Base-by-base conservation (phyloP, 2,888 invertebrate species). In the Oscheius sp. region DNA sequence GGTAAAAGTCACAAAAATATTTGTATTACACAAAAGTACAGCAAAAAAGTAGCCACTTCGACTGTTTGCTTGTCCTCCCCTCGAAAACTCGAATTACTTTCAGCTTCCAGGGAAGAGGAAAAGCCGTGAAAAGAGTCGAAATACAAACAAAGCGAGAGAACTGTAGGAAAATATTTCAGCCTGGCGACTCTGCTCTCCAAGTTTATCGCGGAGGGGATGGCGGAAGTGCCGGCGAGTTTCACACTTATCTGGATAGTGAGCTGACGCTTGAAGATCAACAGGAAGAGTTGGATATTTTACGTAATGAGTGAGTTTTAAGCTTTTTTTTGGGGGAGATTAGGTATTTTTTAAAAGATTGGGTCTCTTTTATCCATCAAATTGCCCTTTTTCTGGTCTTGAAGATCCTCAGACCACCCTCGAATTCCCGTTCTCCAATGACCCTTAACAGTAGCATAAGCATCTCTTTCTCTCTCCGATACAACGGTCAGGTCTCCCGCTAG, bases 121-220 rank as follows among this genome's bases (percentile, higher is more conserved):
- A 45, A n/a, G n/a, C n/a, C n/a, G n/a, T n/a, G n/a, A n/a, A n/a
- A n/a, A n/a, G n/a, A n/a, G n/a, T n/a, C n/a, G 10, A 8, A 12
- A 12, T 12, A 37, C 8, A 12, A 37, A 15, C 37, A 37, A 37
- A 37, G 15, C 8, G 0, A 12, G 8, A 12, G 37, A 37, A 8
- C 8, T 37, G 37, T 37, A 8, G 37, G 37, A 8, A 17, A 17
- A 20, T 1, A 1, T 78, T 75, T 57, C 71, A 97, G 97, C 90
- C 96, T 89, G 96, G 96, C 88, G 97, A 97, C 89, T 94, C 95
- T 73, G 94, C 96, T 31, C 91, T 98, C 75, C 97, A 98, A 89
- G 91, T 98, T 77, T 97, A 96, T 89, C 85, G 87, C n/a, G 75
- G 93, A 92, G 71, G 82, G 89, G 94, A 95, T 89, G 88, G 88